A percentile compares a stretch with the other conserved stretches of the same genome.
Evolutionary conservation across 2,888 invertebrate species (phyloP).

Genomic region (Eupsilia transversa): DNA sequence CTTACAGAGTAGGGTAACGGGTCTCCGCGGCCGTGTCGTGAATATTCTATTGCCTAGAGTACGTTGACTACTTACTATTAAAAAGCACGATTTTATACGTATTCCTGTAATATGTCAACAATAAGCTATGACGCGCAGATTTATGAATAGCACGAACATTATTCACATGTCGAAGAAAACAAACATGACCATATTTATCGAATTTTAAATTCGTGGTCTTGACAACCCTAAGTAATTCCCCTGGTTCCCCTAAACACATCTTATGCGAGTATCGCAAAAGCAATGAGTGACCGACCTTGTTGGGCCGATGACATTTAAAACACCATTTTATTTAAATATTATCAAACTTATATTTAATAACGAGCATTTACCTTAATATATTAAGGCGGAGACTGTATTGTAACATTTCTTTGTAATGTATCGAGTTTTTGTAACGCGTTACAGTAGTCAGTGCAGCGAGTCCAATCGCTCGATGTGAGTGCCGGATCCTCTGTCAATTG

Average conservation of each 20-base stretch:
- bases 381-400: too few relatives aligned
- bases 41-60: conserved; percentile 75
- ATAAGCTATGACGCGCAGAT: conserved; percentile 19
- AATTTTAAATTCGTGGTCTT: background rate
- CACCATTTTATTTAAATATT: conserved; percentile 13
- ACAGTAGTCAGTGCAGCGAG: too few relatives aligned
- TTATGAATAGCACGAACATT: background rate
- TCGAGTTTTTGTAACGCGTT: too few relatives aligned
- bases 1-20: conserved; percentile 83
- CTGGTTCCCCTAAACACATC: conserved; percentile 8
- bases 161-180: background rate
- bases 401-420: too few relatives aligned
- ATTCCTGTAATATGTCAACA: conserved; percentile 57
- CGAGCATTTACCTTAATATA: background rate
- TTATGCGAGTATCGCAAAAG: conserved; percentile 16
- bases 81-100: conserved; percentile 38
- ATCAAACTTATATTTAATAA: conserved; percentile 2
- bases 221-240: conserved; percentile 44
- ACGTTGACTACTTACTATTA: conserved; percentile 49
- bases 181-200: background rate
- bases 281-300: conserved; percentile 38
- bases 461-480: too few relatives aligned
- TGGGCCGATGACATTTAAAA: conserved; percentile 44
- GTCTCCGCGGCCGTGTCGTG: conserved; percentile 74
- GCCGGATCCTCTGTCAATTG: too few relatives aligned